Evolutionary conservation across 2,888 invertebrate genomes (phyloP).

Genomic region (Pyrocoelia pectoralis): DNA sequence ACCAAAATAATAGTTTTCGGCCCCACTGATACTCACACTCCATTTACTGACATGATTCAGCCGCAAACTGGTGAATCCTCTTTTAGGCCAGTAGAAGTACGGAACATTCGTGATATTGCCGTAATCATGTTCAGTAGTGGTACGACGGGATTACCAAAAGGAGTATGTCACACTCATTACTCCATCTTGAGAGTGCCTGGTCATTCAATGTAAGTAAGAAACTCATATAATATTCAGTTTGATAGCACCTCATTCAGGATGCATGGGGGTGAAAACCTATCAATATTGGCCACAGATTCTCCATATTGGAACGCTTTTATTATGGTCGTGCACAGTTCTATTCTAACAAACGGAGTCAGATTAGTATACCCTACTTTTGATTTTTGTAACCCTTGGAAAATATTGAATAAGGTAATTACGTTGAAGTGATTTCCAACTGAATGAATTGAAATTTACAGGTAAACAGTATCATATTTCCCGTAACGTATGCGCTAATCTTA

Average conservation of each 20-base stretch:
- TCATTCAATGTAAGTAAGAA: too few relatives aligned
- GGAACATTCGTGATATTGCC: too few relatives aligned
- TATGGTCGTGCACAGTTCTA: background rate
- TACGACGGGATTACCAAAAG: too few relatives aligned
- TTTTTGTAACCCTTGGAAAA: background rate
- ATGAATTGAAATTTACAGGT: too few relatives aligned
- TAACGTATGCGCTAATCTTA: background rate
- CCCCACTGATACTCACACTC: conserved; percentile 14
- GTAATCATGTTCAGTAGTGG: too few relatives aligned
- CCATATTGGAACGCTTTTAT: background rate
- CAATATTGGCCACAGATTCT: background rate
- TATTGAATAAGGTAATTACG: background rate
- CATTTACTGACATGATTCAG: conserved; percentile 42
- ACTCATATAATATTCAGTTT: too few relatives aligned
- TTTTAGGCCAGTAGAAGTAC: too few relatives aligned
- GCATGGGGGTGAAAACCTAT: background rate
- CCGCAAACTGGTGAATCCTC: too few relatives aligned
- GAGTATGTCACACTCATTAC: too few relatives aligned
- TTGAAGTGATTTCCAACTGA: too few relatives aligned
- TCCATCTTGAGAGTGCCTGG: too few relatives aligned
- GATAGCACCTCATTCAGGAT: too few relatives aligned
- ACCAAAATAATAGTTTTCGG: conserved; percentile 40
- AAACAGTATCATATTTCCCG: background rate
- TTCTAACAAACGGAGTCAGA: conserved; percentile 38
- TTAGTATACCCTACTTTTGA: conserved; percentile 41